Evolutionary conservation across 64 coral and sea anemone genomes (phyloP).

Genomic region (Montipora foliosa): DNA sequence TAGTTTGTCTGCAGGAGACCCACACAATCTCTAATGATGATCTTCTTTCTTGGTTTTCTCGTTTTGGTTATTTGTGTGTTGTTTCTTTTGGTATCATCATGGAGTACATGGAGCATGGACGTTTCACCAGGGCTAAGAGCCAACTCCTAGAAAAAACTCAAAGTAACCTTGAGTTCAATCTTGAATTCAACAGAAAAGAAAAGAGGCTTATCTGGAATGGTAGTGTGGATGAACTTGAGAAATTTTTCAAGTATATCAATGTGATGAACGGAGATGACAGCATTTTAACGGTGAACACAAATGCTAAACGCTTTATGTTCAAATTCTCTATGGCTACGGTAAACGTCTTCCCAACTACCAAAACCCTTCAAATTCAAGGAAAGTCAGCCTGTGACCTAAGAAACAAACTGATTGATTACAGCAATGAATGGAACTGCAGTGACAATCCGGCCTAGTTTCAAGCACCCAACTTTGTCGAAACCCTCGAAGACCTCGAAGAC

Average conservation of each 20-base stretch:
- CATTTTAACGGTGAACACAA: slow-evolving; percentile 12
- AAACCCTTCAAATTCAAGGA: slow-evolving; percentile 45
- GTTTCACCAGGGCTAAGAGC: slow-evolving; percentile 23
- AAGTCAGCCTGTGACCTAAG: slow-evolving; percentile 15
- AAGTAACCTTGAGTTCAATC: slow-evolving; percentile 1
- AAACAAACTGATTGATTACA: not conserved
- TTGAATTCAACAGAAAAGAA: not conserved
- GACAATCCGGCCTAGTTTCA: too few relatives aligned
- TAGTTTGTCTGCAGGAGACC: too few relatives aligned
- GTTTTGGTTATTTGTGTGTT: too few relatives aligned
- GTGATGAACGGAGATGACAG: slow-evolving; percentile 28
- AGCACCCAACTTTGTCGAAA: not conserved
- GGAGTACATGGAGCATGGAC: not conserved
- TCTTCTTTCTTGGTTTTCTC: too few relatives aligned
- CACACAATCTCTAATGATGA: too few relatives aligned
- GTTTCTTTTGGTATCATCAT: too few relatives aligned
- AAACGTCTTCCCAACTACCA: slow-evolving; percentile 36
- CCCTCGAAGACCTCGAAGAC: too few relatives aligned
- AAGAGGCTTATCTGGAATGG: slow-evolving; percentile 29
- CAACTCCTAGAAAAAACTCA: slow-evolving; percentile 33
- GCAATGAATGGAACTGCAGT: not conserved
- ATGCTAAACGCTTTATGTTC: too few relatives aligned
- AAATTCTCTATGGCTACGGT: slow-evolving; percentile 5
- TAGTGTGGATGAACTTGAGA: slow-evolving; percentile 31
- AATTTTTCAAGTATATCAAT: slow-evolving; percentile 16